Evolutionary conservation across 2,797 vertebrate genomes (phyloP), one percentile per base, ranked within the genome.

Genomic region (Danio jaintianensis): DNA sequence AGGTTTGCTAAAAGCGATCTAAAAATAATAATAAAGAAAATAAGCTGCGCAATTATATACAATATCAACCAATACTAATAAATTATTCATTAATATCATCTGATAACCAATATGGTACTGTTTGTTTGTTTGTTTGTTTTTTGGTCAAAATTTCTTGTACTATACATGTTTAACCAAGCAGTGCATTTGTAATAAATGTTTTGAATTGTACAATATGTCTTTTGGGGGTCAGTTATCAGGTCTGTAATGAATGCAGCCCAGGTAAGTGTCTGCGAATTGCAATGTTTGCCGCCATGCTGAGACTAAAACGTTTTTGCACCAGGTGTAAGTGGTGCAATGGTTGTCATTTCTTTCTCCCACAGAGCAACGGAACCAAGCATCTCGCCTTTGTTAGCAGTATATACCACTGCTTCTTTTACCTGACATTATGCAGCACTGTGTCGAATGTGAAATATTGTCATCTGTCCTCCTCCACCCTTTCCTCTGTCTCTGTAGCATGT

Each of bases 111-210:
- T 62, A 62, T 62, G 16, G 10, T 40, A 55, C 52, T 18, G 16
- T 42, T 56, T 15, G n/a, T n/a, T n/a, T n/a, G n/a, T n/a, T n/a
- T n/a, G n/a, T n/a, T n/a, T n/a, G n/a, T n/a, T n/a, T 42, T 71
- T 20, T 56, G 11, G 55, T 36, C 4, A 13, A 56, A n/a, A 38
- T 38, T 20, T 12, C 38, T 29, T 78, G 15, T 20, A 48, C 38
- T 20, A 47, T 29, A 75, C 72, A 10, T 12, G n/a, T 50, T 56
- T 78, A 90, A 90, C 91, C 90, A 90, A 92, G 91, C 92, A 93
- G 90, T 91, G 91, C 90, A 89, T 66, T 6, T 13, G 62, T 59
- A 16, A 12, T 40, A 18, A 73, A 15, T 6, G 64, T 48, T 78
- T 62, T 70, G 20, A 2, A 67, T 40, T 11, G 45, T 29, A 38